Percentiles rank a stretch among this genome's conserved stretches.
Conservation (phyloP, 2,797 vertebrate species). For the Gallirallus australis region DNA sequence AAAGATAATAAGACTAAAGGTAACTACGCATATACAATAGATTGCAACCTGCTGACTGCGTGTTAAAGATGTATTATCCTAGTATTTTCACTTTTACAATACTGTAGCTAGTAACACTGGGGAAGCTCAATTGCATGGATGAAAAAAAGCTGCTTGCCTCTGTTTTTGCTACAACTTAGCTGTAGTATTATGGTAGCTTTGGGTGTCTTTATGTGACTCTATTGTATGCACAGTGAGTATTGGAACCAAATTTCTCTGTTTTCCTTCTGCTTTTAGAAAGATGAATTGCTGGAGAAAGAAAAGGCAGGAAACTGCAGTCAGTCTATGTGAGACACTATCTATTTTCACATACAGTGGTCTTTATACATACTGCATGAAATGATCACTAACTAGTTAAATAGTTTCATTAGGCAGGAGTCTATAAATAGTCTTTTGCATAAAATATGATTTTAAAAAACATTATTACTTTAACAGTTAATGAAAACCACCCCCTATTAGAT, state of each 20-base stretch:
- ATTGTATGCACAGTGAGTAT: neutral
- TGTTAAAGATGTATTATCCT: neutral
- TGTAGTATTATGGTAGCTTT: neutral
- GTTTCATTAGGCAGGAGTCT: neutral
- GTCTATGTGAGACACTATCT: neutral
- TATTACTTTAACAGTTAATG: neutral
- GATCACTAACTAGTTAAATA: neutral
- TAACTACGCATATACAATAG: neutral
- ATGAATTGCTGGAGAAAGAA: neutral
- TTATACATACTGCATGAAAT: neutral
- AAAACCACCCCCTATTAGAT: neutral
- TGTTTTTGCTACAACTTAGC: neutral
- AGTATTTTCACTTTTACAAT: neutral
- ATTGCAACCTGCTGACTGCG: neutral
- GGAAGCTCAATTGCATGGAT: neutral
- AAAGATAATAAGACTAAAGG: neutral
- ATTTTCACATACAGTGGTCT: neutral
- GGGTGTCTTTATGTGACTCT: neutral
- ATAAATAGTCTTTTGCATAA: neutral
- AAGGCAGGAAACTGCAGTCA: neutral
- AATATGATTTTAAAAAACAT: neutral
- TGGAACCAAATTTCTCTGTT: neutral
- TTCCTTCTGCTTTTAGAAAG: neutral
- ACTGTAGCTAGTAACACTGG: neutral
- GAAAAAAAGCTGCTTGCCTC: neutral